These are phyloP conservation scores for Scolopax mira DNA, from an alignment of 2,113 vertebrate genomes.

Conservation along the genomic window DNA sequence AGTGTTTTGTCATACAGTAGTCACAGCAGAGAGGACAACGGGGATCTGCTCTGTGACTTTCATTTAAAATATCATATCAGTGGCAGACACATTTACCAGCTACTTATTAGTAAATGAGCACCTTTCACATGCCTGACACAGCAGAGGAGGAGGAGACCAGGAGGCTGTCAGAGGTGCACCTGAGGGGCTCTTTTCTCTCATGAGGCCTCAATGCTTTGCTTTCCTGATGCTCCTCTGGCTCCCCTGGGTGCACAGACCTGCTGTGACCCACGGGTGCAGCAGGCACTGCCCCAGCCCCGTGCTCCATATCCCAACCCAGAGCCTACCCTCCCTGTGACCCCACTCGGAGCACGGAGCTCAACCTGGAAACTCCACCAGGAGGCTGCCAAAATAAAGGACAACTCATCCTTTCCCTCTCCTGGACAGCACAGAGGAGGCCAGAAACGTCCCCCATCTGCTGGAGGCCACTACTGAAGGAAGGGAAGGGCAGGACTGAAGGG, in stretches of 20 bases:
- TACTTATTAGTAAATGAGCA: background rate
- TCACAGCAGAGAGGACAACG: background rate
- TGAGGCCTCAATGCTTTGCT: background rate
- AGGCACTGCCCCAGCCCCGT: rapidly evolving
- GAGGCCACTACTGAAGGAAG: background rate
- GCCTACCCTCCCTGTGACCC: background rate
- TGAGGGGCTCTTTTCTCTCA: background rate
- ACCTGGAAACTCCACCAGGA: background rate
- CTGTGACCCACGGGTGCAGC: background rate
- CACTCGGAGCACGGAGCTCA: background rate
- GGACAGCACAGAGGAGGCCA: background rate
- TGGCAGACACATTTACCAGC: background rate
- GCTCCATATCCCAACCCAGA: background rate
- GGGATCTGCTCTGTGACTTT: background rate
- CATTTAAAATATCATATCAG: background rate
- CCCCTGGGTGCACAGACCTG: too few species aligned
- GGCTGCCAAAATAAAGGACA: background rate
- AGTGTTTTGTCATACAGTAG: background rate
- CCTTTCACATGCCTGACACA: background rate
- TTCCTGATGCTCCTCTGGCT: background rate
- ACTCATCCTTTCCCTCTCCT: background rate
- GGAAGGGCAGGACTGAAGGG: background rate
- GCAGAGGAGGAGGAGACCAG: background rate
- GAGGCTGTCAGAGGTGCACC: background rate
- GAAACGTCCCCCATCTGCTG: rapidly evolving